These are phyloP conservation scores for Lacerta viridis DNA, from an alignment of 2,797 vertebrate species.

Conservation along the genomic window DNA sequence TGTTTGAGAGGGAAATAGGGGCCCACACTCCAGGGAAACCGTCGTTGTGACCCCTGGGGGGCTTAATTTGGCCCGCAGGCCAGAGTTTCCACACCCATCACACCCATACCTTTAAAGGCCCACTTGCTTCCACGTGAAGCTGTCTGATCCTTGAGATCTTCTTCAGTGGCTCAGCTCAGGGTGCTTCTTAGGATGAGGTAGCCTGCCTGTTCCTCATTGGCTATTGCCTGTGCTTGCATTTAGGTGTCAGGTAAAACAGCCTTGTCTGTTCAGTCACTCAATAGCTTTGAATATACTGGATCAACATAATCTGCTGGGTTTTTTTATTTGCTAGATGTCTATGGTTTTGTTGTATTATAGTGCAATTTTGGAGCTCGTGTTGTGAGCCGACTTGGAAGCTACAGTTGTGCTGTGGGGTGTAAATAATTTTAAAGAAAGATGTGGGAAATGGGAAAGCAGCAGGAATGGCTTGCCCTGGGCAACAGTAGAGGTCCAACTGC, in stretches of 20 bases:
- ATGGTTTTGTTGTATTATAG: background rate
- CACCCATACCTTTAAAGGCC: background rate
- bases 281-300: background rate
- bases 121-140: too few relatives aligned
- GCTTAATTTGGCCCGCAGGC: background rate
- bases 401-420: background rate
- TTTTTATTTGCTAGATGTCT: background rate
- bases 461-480: too few relatives aligned
- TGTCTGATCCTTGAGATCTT: background rate
- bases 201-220: background rate
- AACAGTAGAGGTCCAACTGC: too few relatives aligned
- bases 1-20: conserved; percentile 22
- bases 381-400: background rate
- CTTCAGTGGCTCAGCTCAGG: background rate
- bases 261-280: background rate
- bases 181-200: too few relatives aligned
- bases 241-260: background rate
- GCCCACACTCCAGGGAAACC: too few relatives aligned
- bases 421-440: background rate
- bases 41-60: too few relatives aligned
- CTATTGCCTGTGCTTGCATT: background rate
- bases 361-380: background rate
- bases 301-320: background rate
- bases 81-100: too few relatives aligned
- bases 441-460: too few relatives aligned